These are phyloP conservation scores for Synanthedon vespiformis DNA, from an alignment of 2,888 invertebrate species.

Conservation along the genomic window DNA sequence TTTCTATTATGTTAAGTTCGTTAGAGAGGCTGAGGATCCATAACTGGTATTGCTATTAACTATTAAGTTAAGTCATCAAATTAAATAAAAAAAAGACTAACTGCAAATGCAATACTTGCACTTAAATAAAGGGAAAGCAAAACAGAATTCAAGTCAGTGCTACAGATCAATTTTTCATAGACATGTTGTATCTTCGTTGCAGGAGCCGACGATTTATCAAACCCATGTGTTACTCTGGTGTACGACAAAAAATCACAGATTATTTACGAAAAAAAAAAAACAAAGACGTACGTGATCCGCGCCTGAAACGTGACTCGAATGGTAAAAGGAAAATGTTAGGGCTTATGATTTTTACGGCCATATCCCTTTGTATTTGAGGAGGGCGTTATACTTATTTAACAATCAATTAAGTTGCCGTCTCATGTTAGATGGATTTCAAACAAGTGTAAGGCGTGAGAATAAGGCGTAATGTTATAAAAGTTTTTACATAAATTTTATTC, in stretches of 20 bases:
- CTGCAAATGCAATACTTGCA: no score
- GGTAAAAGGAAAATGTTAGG: conserved; percentile 21
- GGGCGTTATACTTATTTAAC: not conserved
- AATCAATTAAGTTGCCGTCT: not conserved
- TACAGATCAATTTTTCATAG: conserved; percentile 42
- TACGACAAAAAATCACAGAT: conserved; percentile 38
- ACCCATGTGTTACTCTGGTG: conserved; percentile 34
- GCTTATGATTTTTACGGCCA: conserved; percentile 41
- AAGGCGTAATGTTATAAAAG: no score
- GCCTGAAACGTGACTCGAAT: conserved; percentile 39
- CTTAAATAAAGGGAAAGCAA: conserved; percentile 11
- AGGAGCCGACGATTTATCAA: conserved; percentile 47
- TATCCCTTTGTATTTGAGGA: conserved; percentile 8
- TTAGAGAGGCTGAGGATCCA: no score
- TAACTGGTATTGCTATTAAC: no score
- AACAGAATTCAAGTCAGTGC: conserved; percentile 20
- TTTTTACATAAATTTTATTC: no score
- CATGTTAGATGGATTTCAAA: no score
- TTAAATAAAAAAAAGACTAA: no score
- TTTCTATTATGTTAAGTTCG: no score
- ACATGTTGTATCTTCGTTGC: conserved; percentile 17
- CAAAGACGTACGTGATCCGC: conserved; percentile 41
- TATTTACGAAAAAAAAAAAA: conserved; percentile 39
- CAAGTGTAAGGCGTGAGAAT: no score
- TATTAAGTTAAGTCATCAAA: no score